phyloP scores from a whole-genome alignment of 2,797 vertebrate species.

The Champsocephalus esox region DNA sequence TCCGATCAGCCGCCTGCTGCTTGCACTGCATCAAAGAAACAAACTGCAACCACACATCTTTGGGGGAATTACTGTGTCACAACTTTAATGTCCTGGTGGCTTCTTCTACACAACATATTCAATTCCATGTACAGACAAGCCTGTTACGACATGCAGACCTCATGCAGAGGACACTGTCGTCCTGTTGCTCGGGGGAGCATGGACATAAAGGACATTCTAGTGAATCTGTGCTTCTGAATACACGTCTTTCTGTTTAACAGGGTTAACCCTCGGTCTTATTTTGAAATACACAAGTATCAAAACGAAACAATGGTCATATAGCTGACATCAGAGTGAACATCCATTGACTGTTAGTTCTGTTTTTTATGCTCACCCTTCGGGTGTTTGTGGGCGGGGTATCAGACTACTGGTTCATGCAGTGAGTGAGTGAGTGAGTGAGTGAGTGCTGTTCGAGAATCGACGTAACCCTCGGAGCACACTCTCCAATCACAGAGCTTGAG shows the following conservation, averaged over 20 bases:
- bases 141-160: neutral
- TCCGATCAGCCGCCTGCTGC: neutral
- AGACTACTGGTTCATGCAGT: neutral
- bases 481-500: no score
- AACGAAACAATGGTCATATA: neutral
- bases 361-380: no score
- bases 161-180: neutral
- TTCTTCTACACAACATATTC: neutral
- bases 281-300: no score
- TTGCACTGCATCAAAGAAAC: constrained; percentile 36
- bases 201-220: no score
- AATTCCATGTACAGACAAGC: neutral
- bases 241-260: no score
- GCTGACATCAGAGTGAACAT: neutral
- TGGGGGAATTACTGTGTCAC: neutral
- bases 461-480: no score
- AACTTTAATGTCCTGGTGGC: neutral
- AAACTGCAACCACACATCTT: constrained; percentile 4
- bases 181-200: neutral
- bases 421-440: neutral
- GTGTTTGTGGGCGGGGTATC: neutral
- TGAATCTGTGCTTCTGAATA: no score
- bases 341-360: neutral
- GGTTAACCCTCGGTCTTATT: no score
- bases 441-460: no score